phyloP scores from a whole-genome alignment of 2,797 vertebrate genomes.

The Pseudochirops cupreus region DNA sequence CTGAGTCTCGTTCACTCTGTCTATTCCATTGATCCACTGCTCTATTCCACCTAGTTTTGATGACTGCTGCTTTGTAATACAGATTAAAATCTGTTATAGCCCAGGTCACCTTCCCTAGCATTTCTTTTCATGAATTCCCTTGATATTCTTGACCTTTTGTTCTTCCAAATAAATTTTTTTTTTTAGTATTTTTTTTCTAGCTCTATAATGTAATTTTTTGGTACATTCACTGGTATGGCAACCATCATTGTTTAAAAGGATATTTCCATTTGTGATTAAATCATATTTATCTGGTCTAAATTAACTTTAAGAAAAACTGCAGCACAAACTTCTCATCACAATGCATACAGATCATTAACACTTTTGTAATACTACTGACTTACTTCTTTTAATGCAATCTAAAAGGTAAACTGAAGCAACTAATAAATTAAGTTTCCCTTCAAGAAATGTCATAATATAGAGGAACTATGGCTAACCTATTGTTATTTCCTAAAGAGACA shows the following conservation, averaged over 20 bases:
- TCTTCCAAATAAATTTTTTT: no score
- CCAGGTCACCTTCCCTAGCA: no score
- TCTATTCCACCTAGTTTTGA: no score
- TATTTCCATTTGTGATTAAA: slow-evolving; percentile 43
- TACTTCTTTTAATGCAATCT: slow-evolving; percentile 20
- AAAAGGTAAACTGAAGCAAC: slow-evolving; percentile 38
- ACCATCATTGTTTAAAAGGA: not conserved
- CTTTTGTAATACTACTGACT: slow-evolving; percentile 24
- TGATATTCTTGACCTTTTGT: no score
- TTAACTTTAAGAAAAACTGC: slow-evolving; percentile 33
- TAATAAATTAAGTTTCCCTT: not conserved
- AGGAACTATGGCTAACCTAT: slow-evolving; percentile 43
- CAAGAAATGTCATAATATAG: not conserved
- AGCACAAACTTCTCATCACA: not conserved
- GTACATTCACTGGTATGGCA: no score
- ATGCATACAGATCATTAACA: slow-evolving; percentile 18
- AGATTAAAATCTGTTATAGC: no score
- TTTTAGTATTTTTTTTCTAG: no score
- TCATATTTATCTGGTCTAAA: slow-evolving; percentile 43
- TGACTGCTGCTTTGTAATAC: no score
- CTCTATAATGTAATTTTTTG: no score
- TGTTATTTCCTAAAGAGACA: slow-evolving; percentile 26
- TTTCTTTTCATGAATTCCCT: no score
- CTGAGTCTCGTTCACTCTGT: no score
- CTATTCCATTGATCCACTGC: no score